Evolutionary conservation across 2,797 vertebrate genomes (phyloP).

Genomic region (Scleropages formosus): DNA sequence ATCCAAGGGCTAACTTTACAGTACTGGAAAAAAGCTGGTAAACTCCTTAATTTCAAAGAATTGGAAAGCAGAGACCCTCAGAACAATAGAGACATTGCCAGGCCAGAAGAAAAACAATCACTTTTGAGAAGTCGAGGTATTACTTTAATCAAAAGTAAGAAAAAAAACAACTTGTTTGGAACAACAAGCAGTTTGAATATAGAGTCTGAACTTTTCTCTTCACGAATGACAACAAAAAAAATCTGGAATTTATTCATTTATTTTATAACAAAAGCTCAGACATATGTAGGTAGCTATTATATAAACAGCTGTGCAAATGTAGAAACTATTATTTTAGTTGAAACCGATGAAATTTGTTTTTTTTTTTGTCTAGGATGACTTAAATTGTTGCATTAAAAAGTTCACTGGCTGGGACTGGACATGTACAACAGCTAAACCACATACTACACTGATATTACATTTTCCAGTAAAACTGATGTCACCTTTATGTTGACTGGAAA

Average conservation of each 20-base stretch:
- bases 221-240: constrained; percentile 27
- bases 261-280: constrained; percentile 43
- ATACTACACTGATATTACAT: constrained; percentile 37
- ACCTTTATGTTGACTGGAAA: constrained; percentile 2
- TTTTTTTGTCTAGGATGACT: constrained; percentile 16
- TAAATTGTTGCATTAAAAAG: constrained; percentile 36
- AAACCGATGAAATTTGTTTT: constrained; percentile 1
- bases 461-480: constrained; percentile 38
- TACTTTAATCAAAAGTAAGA: constrained; percentile 31
- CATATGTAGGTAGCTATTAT: constrained; percentile 37
- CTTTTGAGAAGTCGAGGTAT: constrained; percentile 18
- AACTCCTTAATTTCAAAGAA: no score
- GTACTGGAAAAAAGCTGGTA: no score
- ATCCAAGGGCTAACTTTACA: no score
- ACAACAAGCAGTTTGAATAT: not conserved
- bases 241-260: constrained; percentile 53
- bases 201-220: constrained; percentile 10
- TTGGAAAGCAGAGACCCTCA: no score
- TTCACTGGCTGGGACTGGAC: constrained; percentile 39
- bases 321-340: constrained; percentile 29
- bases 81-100: no score
- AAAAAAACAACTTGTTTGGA: constrained; percentile 17
- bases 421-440: constrained; percentile 38
- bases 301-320: constrained; percentile 42
- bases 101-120: constrained; percentile 10